phyloP scores from a whole-genome alignment of 37 sponge, comb jelly and placozoan species.

The Ephydatia muelleri region DNA sequence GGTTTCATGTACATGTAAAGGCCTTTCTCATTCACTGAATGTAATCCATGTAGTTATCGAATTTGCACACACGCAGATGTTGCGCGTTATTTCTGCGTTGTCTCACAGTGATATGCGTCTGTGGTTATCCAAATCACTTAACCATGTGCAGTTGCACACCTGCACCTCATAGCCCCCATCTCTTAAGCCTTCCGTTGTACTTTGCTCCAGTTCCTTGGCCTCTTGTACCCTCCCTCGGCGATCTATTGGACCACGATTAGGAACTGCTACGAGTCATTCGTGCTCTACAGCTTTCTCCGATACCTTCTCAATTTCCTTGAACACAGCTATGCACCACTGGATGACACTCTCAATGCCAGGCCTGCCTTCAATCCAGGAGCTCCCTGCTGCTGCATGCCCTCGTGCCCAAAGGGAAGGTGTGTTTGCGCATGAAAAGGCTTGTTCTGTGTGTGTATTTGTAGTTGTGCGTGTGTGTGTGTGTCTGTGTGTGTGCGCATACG shows the following conservation, averaged over 20 bases:
- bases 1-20: not conserved
- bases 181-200: not conserved
- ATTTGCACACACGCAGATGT: not conserved
- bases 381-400: conserved; percentile 71
- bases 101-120: not conserved
- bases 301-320: conserved; percentile 85
- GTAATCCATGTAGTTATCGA: not conserved
- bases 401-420: conserved; percentile 61
- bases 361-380: conserved; percentile 44
- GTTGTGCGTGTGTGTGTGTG: conserved; percentile 19
- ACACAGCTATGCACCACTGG: conserved; percentile 50
- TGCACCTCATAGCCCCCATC: not conserved
- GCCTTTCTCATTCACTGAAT: not conserved
- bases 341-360: conserved; percentile 29
- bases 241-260: conserved; percentile 70
- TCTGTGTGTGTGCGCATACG: not conserved
- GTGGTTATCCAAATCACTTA: too few species aligned
- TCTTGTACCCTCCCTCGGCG: conserved; percentile 51
- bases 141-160: too few species aligned
- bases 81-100: not conserved
- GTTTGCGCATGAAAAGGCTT: not conserved
- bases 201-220: conserved; percentile 66
- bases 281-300: conserved; percentile 90
- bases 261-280: conserved; percentile 92
- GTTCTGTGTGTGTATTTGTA: not conserved